Base-by-base conservation (phyloP, 2,888 invertebrate species). In the Drosophila dives region DNA sequence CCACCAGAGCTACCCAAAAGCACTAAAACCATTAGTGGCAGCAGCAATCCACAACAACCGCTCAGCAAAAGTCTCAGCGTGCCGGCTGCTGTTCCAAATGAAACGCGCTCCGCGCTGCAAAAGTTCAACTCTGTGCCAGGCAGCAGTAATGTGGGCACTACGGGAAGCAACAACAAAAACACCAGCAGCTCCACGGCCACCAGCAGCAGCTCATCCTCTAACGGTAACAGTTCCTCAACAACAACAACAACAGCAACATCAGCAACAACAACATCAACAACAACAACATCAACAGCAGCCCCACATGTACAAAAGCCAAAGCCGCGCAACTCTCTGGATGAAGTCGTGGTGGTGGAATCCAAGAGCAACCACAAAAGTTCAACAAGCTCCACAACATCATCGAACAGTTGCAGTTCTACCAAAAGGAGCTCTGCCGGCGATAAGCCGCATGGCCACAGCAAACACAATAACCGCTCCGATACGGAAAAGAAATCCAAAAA, bases 71-170 rank as follows among this genome's bases (percentile, higher is more conserved):
- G 92, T 62, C 83, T 92, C 60, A 93, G 92, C 74, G 88, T 92
- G 58, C 92, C 92, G n/a, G 75, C 72, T 45, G 60, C 63, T 5
- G 36, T 4, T 26, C n/a, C 74, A 2, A 34, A 50, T 58, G 59
- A 79, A 36, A 42, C 72, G 48, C 71, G 75, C 29, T 36, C 68
- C 58, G 68, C 85, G 60, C 84, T 93, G 34, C 90, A 89, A 42
- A 93, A 93, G 77, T 92, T 92, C 36, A 85, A 83, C 48, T 93
- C 93, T 55, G 91, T 93, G 79, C 93, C 93, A 63, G 93, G 93
- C 34, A 93, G 92, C 89, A 92, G 92, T 75, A 93, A 93, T 77
- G 82, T 91, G 76, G 93, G 93, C 75, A 93, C 93, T 56, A 77
- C 73, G 34, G 64, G 75, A 1, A 33, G 26, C 50, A 61, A 50